Percentiles rank a stretch among this genome's conserved stretches.
Conservation (phyloP, 2,113 vertebrate species). For the Eubucco bourcierii region DNA sequence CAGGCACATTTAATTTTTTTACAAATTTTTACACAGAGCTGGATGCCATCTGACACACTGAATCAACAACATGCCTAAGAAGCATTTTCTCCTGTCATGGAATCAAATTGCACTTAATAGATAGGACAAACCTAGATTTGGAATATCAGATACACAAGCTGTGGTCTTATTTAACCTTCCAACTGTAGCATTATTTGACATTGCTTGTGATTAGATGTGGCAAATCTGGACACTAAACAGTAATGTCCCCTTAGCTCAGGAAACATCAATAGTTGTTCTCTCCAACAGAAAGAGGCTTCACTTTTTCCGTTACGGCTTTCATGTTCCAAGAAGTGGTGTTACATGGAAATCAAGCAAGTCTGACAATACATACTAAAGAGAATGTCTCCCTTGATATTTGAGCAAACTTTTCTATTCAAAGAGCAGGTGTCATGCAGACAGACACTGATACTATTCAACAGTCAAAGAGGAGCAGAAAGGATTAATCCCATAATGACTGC, state of each 20-base stretch:
- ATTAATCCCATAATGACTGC: not conserved
- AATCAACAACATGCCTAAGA: not conserved
- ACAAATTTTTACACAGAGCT: not conserved
- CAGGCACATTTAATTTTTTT: not conserved
- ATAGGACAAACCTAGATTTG: not conserved
- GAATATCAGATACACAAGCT: not conserved
- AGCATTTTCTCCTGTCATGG: not conserved
- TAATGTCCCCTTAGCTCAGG: not conserved
- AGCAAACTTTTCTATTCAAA: not conserved
- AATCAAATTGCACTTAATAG: not conserved
- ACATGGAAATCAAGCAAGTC: not conserved
- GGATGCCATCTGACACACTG: not conserved
- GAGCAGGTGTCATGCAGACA: not conserved
- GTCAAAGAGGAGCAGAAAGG: not conserved
- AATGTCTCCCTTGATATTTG: not conserved
- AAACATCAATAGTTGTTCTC: not conserved
- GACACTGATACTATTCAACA: not conserved
- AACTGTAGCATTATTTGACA: not conserved
- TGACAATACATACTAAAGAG: not conserved
- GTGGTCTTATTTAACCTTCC: not conserved
- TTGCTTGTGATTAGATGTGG: not conserved
- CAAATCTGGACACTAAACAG: not conserved
- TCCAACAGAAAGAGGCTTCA: not conserved
- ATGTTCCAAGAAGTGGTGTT: not conserved
- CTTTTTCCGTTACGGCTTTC: not conserved